These are phyloP conservation scores for Carollia perspicillata DNA, from an alignment of 2,113 vertebrate species.

Conservation along the genomic window DNA sequence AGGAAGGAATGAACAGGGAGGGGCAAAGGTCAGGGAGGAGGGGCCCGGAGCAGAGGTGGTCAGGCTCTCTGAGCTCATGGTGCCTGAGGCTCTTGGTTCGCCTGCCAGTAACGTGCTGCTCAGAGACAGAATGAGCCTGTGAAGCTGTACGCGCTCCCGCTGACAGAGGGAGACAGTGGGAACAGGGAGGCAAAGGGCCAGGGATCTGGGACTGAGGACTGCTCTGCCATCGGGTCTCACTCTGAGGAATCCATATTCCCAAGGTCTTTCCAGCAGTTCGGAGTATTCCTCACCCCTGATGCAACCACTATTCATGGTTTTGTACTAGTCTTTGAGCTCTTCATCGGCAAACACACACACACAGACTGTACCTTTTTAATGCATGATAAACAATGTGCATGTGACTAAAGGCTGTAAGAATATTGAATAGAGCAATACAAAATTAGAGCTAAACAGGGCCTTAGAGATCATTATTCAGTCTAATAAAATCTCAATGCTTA, in stretches of 20 bases:
- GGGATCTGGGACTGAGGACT: not conserved
- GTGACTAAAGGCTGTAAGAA: not conserved
- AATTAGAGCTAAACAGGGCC: not conserved
- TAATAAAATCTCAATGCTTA: slow-evolving; percentile 24
- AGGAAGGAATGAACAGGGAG: not conserved
- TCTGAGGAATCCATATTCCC: not conserved
- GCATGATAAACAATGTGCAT: not conserved
- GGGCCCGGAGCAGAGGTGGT: not conserved
- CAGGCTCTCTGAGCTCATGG: not conserved
- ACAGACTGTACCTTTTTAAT: not conserved
- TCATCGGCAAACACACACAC: not conserved
- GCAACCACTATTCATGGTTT: not conserved
- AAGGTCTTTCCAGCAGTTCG: not conserved
- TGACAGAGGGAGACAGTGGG: not conserved
- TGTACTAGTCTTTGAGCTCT: not conserved
- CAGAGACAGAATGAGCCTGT: not conserved
- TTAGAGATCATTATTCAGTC: not conserved
- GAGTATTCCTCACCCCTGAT: not conserved
- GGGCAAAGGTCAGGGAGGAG: not conserved
- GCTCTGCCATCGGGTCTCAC: not conserved
- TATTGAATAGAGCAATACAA: not conserved
- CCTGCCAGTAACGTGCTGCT: not conserved
- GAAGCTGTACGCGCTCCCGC: not conserved
- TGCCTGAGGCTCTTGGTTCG: not conserved
- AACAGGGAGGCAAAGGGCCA: not conserved